These are phyloP conservation scores for Lepidurus arcticus DNA, from an alignment of 1,140 invertebrate species.

Conservation along the genomic window DNA sequence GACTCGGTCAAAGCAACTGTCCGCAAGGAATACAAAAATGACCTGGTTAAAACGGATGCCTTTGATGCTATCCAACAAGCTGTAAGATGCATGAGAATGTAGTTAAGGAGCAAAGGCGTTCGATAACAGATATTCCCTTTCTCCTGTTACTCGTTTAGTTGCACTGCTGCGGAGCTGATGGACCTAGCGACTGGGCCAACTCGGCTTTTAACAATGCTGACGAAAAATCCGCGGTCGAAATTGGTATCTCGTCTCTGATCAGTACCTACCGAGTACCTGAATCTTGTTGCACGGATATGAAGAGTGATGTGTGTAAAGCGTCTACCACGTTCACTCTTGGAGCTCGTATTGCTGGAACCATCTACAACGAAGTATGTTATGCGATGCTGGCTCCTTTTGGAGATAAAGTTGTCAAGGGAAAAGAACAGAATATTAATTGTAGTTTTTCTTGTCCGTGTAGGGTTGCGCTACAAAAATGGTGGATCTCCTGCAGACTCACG, in stretches of 20 bases:
- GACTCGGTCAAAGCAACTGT: conserved; percentile 59
- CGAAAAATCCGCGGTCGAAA: conserved; percentile 34
- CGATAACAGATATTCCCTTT: not conserved
- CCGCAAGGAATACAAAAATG: conserved; percentile 59
- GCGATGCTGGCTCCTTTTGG: too few species aligned
- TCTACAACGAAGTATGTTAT: conserved; percentile 52
- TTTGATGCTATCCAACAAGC: conserved; percentile 63
- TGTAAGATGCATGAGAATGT: conserved; percentile 43
- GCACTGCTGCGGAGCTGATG: conserved; percentile 64
- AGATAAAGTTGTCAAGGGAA: conserved; percentile 34
- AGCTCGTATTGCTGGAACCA: conserved; percentile 47
- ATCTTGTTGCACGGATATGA: conserved; percentile 39
- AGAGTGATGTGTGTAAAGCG: conserved; percentile 46
- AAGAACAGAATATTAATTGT: conserved; percentile 36
- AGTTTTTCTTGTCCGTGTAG: conserved; percentile 45
- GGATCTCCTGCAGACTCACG: conserved; percentile 54
- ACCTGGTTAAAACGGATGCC: conserved; percentile 53
- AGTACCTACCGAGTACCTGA: conserved; percentile 51
- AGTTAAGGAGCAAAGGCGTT: too few species aligned
- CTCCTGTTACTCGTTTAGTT: conserved; percentile 47
- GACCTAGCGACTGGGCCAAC: conserved; percentile 62
- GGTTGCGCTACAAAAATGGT: conserved; percentile 67
- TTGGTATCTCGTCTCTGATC: conserved; percentile 36
- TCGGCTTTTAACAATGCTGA: conserved; percentile 53
- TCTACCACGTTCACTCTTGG: conserved; percentile 49